A percentile compares a stretch with the other conserved stretches of the same genome.
Evolutionary conservation across 2,113 vertebrate genomes (phyloP).

Genomic region (Upupa epops): DNA sequence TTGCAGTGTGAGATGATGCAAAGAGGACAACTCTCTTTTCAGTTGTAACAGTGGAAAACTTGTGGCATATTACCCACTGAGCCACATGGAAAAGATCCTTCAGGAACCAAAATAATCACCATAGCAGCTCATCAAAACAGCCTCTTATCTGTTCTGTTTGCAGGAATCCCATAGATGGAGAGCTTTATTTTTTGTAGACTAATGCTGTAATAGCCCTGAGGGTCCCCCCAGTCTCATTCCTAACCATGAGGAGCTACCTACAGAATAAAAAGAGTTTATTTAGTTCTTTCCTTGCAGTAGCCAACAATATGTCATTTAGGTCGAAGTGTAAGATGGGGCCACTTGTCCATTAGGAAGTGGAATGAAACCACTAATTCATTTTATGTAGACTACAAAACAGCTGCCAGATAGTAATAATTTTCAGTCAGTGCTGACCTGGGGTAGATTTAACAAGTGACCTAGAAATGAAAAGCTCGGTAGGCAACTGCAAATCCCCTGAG

Average conservation of each 20-base stretch:
- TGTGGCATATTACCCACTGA: background rate
- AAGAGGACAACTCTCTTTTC: background rate
- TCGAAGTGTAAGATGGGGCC: conserved; percentile 56
- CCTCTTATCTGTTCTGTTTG: background rate
- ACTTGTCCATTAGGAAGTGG: conserved; percentile 56
- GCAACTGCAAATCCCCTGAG: conserved; percentile 56
- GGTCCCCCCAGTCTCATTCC: background rate
- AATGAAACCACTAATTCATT: conserved; percentile 63
- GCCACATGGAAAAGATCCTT: background rate
- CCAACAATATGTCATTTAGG: conserved; percentile 32
- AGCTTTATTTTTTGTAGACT: background rate
- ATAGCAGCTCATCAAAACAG: background rate
- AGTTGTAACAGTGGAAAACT: background rate
- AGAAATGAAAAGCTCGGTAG: conserved; percentile 57
- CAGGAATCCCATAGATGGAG: background rate
- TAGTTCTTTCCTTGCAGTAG: background rate
- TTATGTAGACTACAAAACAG: conserved; percentile 51
- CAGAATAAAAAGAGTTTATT: conserved; percentile 19
- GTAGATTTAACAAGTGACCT: conserved; percentile 64
- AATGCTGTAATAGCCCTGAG: background rate
- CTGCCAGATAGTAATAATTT: conserved; percentile 62
- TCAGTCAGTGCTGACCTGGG: conserved; percentile 53
- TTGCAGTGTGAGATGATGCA: background rate
- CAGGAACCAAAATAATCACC: background rate
- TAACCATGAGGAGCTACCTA: background rate